phyloP scores from a whole-genome alignment of 2,797 vertebrate species.

The Heliangelus exortis region DNA sequence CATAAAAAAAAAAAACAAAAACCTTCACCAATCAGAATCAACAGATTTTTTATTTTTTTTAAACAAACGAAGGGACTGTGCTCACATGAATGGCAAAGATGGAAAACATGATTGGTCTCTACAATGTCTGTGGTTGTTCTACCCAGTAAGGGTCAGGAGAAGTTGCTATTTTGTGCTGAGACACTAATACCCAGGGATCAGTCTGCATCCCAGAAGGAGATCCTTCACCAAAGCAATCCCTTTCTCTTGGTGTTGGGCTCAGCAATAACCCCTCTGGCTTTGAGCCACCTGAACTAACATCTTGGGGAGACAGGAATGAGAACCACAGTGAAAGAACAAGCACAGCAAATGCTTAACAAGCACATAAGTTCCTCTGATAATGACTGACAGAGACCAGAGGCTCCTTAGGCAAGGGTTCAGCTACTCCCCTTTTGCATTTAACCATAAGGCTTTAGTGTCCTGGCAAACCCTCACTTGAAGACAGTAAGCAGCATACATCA shows the following conservation, averaged over 20 bases:
- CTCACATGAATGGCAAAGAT: neutral
- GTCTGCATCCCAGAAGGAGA: neutral
- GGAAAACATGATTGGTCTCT: neutral
- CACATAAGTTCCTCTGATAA: too few relatives aligned
- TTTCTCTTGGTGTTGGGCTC: neutral
- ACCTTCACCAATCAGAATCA: neutral
- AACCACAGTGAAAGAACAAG: neutral
- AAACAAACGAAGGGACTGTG: neutral
- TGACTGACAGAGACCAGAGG: neutral
- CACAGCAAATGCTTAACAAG: neutral
- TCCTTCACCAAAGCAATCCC: neutral
- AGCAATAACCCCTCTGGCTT: neutral
- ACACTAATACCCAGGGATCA: neutral
- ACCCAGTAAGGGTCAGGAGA: neutral
- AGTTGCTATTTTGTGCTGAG: neutral
- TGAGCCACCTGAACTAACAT: neutral
- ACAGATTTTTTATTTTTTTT: neutral
- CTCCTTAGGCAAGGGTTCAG: neutral
- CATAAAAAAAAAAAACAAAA: neutral
- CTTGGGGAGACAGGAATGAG: neutral
- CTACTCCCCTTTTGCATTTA: neutral
- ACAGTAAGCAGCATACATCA: neutral
- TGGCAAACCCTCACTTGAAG: neutral
- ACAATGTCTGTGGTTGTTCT: neutral
- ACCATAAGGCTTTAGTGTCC: too few relatives aligned